phyloP scores from a whole-genome alignment of 2,797 vertebrate genomes.

The Odontamblyopus rebecca region DNA sequence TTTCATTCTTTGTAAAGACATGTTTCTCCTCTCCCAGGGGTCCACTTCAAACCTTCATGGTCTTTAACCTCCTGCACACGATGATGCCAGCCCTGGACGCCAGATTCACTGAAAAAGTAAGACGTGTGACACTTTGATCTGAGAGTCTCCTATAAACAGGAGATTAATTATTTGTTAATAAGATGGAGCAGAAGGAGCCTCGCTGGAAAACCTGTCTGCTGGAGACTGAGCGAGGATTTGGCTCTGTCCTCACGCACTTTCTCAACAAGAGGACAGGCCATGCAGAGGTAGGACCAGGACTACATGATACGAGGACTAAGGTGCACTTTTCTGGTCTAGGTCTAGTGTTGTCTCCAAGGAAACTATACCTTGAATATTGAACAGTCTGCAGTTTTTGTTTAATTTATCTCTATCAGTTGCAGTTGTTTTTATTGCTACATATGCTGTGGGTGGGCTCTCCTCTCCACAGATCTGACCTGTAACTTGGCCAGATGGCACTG shows the following conservation, averaged over 20 bases:
- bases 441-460: no score
- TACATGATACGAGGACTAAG: background rate
- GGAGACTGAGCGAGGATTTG: constrained; percentile 74
- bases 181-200: constrained; percentile 36
- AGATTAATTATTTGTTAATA: background rate
- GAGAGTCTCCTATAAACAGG: constrained; percentile 3
- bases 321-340: no score
- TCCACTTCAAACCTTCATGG: constrained; percentile 78
- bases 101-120: constrained; percentile 67
- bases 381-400: no score
- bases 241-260: constrained; percentile 59
- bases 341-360: no score
- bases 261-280: constrained; percentile 53
- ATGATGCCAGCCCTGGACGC: constrained; percentile 78
- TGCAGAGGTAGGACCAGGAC: constrained; percentile 56
- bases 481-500: no score
- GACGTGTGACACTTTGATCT: constrained; percentile 59
- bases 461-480: no score
- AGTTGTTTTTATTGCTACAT: no score
- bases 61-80: constrained; percentile 78
- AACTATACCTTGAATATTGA: no score
- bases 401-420: no score
- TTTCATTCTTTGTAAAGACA: constrained; percentile 5
- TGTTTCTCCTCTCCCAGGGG: constrained; percentile 44
- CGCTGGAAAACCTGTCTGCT: constrained; percentile 76